Evolutionary conservation across 2,797 vertebrate genomes (phyloP).

Genomic region (Lacerta agilis): DNA sequence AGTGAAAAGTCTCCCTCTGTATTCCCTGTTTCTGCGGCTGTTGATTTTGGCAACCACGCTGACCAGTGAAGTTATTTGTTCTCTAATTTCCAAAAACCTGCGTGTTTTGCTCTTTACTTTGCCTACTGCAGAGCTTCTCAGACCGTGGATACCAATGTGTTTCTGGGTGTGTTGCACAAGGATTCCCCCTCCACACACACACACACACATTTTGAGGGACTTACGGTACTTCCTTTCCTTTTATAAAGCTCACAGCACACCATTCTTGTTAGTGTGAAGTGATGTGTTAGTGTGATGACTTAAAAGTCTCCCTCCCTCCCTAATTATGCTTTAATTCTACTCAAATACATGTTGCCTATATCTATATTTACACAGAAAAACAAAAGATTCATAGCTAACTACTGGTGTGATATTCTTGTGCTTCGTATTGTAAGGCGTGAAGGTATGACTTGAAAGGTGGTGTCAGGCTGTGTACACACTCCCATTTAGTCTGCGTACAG

Average conservation of each 20-base stretch:
- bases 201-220: neutral
- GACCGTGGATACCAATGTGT: neutral
- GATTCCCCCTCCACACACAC: neutral
- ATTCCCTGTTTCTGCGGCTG: conserved; percentile 43
- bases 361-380: neutral
- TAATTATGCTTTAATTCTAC: neutral
- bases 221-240: neutral
- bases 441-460: neutral
- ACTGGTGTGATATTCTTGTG: neutral
- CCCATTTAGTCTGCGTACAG: too few relatives aligned
- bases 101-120: conserved; percentile 56
- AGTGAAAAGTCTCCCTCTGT: neutral
- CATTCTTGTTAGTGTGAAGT: neutral
- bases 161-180: neutral
- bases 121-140: neutral
- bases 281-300: neutral
- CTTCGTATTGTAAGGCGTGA: neutral
- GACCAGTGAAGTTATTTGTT: conserved; percentile 24
- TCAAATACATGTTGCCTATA: neutral
- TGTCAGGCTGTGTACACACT: too few relatives aligned
- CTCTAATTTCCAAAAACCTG: conserved; percentile 25
- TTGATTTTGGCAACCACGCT: conserved; percentile 59
- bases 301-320: neutral
- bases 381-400: neutral
- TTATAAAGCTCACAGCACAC: neutral